Evolutionary conservation across 1,140 invertebrate species (phyloP).

Genomic region (Trachelipus rathkii): DNA sequence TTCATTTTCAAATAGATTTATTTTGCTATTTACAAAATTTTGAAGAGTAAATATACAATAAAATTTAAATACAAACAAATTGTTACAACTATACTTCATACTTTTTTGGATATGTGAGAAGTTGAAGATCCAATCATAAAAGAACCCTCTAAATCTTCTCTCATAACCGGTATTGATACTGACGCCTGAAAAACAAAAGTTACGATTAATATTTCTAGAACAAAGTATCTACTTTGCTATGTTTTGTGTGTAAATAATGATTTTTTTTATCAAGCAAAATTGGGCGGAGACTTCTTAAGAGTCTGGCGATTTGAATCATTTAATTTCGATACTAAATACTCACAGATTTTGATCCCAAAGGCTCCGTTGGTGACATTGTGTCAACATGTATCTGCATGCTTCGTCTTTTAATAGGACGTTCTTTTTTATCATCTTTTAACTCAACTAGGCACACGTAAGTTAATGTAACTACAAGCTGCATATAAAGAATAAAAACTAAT

Average conservation of each 20-base stretch:
- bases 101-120: neutral
- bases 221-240: too few relatives aligned
- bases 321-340: neutral
- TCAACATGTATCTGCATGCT: neutral
- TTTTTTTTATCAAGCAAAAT: too few relatives aligned
- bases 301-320: too few relatives aligned
- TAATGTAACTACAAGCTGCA: neutral
- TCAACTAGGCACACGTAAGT: neutral
- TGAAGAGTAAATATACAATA: too few relatives aligned
- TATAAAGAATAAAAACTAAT: too few relatives aligned
- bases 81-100: too few relatives aligned
- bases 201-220: too few relatives aligned
- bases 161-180: neutral
- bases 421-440: neutral
- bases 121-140: neutral
- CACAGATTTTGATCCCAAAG: neutral
- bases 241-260: too few relatives aligned
- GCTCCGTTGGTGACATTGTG: neutral
- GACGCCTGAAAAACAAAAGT: neutral
- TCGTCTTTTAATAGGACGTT: neutral
- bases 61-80: too few relatives aligned
- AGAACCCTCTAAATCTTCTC: neutral
- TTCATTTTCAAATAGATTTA: too few relatives aligned
- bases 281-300: too few relatives aligned
- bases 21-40: too few relatives aligned